Percentiles rank a stretch among this genome's conserved stretches.
Evolutionary conservation across 2,113 vertebrate genomes (phyloP).

Genomic region (Fulica atra): DNA sequence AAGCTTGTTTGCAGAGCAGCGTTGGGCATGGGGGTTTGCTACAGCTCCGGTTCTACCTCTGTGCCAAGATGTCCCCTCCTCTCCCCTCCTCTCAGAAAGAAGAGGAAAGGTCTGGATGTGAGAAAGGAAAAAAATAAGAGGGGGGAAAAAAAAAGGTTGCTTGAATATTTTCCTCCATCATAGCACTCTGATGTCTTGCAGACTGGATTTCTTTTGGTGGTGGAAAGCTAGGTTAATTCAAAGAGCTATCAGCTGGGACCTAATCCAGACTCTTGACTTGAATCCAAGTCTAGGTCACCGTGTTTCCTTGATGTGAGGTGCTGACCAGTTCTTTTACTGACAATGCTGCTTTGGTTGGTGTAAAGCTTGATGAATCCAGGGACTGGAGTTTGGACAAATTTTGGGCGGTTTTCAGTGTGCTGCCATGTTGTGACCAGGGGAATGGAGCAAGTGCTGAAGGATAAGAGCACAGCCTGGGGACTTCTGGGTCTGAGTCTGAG

Average conservation of each 20-base stretch:
- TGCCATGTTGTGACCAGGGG: neutral
- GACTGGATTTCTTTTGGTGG: neutral
- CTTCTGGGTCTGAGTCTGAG: neutral
- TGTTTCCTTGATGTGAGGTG: neutral
- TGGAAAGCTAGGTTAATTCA: neutral
- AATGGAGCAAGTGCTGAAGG: neutral
- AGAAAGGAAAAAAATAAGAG: no score
- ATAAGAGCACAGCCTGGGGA: neutral
- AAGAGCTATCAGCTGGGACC: neutral
- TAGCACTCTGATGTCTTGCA: neutral
- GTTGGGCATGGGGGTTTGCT: neutral
- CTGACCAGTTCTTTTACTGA: neutral
- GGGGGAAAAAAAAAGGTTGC: no score
- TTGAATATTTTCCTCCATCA: neutral
- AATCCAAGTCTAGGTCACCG: rapidly evolving
- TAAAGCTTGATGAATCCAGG: neutral
- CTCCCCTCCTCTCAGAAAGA: neutral
- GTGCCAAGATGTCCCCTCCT: neutral
- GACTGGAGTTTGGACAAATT: neutral
- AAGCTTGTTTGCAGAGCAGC: neutral
- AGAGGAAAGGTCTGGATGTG: neutral
- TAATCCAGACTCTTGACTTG: neutral
- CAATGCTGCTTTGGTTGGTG: neutral
- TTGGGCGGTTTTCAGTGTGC: neutral
- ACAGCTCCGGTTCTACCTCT: neutral